Evolutionary conservation across 2,113 vertebrate species (phyloP), one percentile per base, ranked within the genome.

Genomic region (Tupaia tana): DNA sequence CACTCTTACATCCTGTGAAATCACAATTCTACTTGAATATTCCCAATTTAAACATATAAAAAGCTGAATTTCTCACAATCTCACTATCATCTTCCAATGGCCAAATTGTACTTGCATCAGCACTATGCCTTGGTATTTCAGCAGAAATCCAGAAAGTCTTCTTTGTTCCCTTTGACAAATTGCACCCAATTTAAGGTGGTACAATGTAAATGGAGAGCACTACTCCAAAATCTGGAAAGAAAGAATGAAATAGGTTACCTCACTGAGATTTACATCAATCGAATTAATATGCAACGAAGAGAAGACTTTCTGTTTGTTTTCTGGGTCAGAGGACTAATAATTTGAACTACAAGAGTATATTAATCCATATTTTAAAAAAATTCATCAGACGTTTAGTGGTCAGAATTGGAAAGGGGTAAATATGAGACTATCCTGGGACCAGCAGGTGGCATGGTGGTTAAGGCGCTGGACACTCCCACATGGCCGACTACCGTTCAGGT

Each of bases 311-410:
- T 52, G 18, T 71, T 78, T 59, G 25, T 56, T 87, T 73, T 61
- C 52, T 85, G 54, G 4, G 9, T 86, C 73, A 93, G 86, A 91
- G 9, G 15, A 79, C 7, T 59, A 16, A n/a, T 75, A 52, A 86
- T 54, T 94, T 69, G 70, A 22, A 88, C 3, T 93, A 80, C 25
- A 75, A 69, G 24, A 67, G 16, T 59, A 64, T 75, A 79, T 71
- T 88, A 80, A 73, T 77, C 31, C 22, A 80, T 61, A 9, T 85
- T 85, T 78, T 90, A 20, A 66, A 92, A 74, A 82, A 83, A 92
- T 91, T 58, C 16, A 56, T 70, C 34, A 74, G 11, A 84, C 81
- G n/a, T 63, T 66, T 71, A 29, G 67, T 52, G 19, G 15, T 92
- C 71, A 94, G n/a, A 81, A 92, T 8, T 54, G 7, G 16, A 74